A percentile compares a stretch with the other conserved stretches of the same genome.
Conservation (phyloP, 2,113 vertebrate species). For the Pteronura brasiliensis region DNA sequence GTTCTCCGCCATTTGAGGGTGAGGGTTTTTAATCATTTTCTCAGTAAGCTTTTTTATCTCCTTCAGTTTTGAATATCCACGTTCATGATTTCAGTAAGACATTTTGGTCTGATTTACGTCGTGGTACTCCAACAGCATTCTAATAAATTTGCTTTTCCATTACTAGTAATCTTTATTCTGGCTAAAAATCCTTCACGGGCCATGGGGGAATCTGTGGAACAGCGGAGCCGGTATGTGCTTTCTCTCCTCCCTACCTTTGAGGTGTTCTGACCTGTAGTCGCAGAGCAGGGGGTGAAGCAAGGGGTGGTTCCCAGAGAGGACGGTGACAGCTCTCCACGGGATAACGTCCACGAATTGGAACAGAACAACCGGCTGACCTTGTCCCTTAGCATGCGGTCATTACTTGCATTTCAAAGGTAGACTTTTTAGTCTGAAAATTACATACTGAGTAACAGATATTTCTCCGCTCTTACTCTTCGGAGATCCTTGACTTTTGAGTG, state of each 20-base stretch:
- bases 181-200: background rate
- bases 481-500: background rate
- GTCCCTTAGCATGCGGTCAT: background rate
- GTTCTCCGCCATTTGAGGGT: background rate
- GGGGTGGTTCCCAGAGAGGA: background rate
- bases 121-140: background rate
- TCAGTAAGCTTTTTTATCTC: background rate
- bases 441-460: background rate
- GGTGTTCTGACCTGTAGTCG: background rate
- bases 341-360: background rate
- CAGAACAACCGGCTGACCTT: background rate
- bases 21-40: background rate
- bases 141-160: background rate
- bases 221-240: background rate
- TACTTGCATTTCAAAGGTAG: background rate
- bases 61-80: background rate
- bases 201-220: background rate
- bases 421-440: conserved; percentile 1
- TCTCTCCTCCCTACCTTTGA: background rate
- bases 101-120: background rate
- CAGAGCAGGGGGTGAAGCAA: background rate
- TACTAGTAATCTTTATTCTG: background rate
- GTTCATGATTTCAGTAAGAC: background rate
- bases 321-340: background rate
- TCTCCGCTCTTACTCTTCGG: background rate